Evolutionary conservation across 2,888 invertebrate genomes (phyloP).

Genomic region (Caenorhabditis sp.): DNA sequence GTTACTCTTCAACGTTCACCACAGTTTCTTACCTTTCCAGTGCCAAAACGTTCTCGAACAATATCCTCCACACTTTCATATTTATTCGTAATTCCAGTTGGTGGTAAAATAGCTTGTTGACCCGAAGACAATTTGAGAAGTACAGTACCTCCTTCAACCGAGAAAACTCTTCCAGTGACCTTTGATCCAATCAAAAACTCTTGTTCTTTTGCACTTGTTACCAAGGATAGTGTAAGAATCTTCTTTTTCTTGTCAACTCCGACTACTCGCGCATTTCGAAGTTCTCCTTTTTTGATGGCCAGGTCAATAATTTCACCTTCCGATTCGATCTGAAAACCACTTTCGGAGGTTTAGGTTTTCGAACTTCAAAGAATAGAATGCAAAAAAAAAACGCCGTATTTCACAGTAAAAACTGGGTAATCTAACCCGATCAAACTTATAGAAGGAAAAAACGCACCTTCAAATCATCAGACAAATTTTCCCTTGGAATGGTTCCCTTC

Average conservation of each 20-base stretch:
- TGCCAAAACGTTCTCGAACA: conserved; percentile 17
- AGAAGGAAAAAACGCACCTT: conserved; percentile 8
- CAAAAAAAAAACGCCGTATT: too few relatives aligned
- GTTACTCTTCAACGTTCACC: not conserved
- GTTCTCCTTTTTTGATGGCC: conserved; percentile 19
- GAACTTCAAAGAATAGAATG: not conserved
- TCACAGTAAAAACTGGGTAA: too few relatives aligned
- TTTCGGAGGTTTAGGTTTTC: not conserved
- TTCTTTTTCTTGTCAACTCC: conserved; percentile 24
- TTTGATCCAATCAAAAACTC: conserved; percentile 14
- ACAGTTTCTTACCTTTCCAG: conserved; percentile 22
- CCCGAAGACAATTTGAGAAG: conserved; percentile 39
- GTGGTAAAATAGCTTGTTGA: conserved; percentile 41
- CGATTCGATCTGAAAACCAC: conserved; percentile 3
- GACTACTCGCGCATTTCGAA: conserved; percentile 13
- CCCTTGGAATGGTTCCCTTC: conserved; percentile 33
- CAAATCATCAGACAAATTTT: conserved; percentile 26
- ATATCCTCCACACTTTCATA: conserved; percentile 33
- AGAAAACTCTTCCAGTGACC: conserved; percentile 30
- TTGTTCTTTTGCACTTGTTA: not conserved
- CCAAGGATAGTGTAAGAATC: conserved; percentile 9
- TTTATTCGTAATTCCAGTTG: conserved; percentile 39
- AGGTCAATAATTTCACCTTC: conserved; percentile 22
- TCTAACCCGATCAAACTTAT: too few relatives aligned
- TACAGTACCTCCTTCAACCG: conserved; percentile 4